These are phyloP conservation scores for Rhynchomys soricoides DNA, from an alignment of 2,113 vertebrate genomes.

Conservation along the genomic window DNA sequence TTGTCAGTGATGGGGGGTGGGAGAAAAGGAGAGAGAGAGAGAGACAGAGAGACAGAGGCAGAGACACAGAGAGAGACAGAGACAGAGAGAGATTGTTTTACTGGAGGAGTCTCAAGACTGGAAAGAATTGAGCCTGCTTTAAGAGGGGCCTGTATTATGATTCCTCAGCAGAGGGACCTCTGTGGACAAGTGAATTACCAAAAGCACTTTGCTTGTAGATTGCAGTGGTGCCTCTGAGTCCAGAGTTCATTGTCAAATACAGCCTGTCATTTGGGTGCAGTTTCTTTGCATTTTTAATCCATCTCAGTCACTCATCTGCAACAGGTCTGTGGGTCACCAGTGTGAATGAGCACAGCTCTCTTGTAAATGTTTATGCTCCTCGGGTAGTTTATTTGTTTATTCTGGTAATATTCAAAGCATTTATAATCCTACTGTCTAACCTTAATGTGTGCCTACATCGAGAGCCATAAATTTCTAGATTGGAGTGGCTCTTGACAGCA, in stretches of 20 bases:
- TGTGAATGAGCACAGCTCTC: not conserved
- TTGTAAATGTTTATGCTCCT: constrained; percentile 47
- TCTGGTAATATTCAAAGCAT: constrained; percentile 56
- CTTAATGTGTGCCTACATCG: constrained; percentile 54
- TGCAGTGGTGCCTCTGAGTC: constrained; percentile 45
- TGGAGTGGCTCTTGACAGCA: constrained; percentile 55
- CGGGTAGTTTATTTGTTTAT: constrained; percentile 49
- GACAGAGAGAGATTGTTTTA: not conserved
- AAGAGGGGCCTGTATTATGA: constrained; percentile 2
- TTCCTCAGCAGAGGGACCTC: constrained; percentile 4
- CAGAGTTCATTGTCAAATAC: constrained; percentile 59
- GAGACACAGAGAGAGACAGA: too few species aligned
- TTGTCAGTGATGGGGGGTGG: not conserved
- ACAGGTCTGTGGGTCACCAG: not conserved
- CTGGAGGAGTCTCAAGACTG: constrained; percentile 14
- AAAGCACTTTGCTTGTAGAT: constrained; percentile 58
- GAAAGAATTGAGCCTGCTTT: constrained; percentile 43
- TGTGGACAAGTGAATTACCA: constrained; percentile 34
- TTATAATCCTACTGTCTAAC: constrained; percentile 57
- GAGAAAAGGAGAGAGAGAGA: too few species aligned
- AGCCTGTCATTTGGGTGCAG: not conserved
- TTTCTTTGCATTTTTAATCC: constrained; percentile 70
- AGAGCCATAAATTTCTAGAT: constrained; percentile 46
- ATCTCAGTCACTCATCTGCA: not conserved
- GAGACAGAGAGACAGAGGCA: too few species aligned